A percentile compares a stretch with the other conserved stretches of the same genome.
phyloP scores from a whole-genome alignment of 37 sponge, comb jelly and placozoan species.

The Ianthella basta region DNA sequence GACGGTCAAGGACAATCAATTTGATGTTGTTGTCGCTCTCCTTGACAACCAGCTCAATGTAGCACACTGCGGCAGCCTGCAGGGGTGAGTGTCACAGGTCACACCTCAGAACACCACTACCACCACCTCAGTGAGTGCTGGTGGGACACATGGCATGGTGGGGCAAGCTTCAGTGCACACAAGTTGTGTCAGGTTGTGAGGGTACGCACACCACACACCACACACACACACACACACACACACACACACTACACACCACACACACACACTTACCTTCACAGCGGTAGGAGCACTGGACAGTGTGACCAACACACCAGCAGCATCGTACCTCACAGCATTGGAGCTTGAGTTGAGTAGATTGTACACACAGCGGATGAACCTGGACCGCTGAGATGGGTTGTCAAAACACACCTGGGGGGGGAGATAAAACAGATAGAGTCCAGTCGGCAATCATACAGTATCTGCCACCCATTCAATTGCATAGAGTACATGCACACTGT shows the following conservation, averaged over 20 bases:
- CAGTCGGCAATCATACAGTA: no score
- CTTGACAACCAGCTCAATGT: constrained; percentile 95
- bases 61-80: constrained; percentile 97
- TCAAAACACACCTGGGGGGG: constrained; percentile 83
- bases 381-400: constrained; percentile 87
- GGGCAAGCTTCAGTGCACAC: not conserved
- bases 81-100: constrained; percentile 36
- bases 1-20: constrained; percentile 94
- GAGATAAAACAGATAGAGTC: no score
- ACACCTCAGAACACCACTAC: not conserved
- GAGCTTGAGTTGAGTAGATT: constrained; percentile 91
- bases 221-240: not conserved
- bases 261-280: constrained; percentile 73
- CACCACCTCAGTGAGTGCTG: not conserved
- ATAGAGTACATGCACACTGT: no score
- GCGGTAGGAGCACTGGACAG: constrained; percentile 97
- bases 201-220: constrained; percentile 13
- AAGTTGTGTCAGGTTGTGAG: not conserved
- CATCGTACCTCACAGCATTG: constrained; percentile 96
- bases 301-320: constrained; percentile 96
- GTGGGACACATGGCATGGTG: not conserved
- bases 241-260: constrained; percentile 39
- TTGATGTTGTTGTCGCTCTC: constrained; percentile 99
- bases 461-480: no score
- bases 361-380: constrained; percentile 98